These are phyloP conservation scores for Leucoraja erinaceus DNA, from an alignment of 2,113 vertebrate species.

Conservation along the genomic window DNA sequence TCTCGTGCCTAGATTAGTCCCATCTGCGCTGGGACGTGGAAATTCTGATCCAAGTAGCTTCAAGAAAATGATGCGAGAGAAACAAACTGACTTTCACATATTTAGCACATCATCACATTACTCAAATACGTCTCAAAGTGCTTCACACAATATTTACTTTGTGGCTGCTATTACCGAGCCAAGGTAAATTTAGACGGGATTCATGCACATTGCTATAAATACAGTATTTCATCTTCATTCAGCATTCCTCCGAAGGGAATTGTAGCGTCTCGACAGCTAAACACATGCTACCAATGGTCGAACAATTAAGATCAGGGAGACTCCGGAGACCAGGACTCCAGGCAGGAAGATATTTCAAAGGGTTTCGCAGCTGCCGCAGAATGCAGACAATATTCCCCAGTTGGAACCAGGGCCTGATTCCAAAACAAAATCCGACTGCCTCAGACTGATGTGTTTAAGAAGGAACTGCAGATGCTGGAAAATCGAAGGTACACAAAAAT, in stretches of 20 bases:
- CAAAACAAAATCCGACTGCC: background rate
- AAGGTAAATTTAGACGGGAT: background rate
- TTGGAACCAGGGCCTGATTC: background rate
- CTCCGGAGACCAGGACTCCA: no score
- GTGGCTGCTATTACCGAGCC: background rate
- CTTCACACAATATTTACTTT: slow-evolving; percentile 1
- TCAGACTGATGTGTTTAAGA: no score
- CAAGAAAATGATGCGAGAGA: background rate
- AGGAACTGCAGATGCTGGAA: no score
- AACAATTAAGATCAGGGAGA: no score
- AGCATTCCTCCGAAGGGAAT: background rate
- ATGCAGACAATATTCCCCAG: background rate
- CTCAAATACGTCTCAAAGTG: background rate
- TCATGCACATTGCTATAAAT: background rate
- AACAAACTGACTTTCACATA: background rate
- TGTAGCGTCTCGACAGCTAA: no score
- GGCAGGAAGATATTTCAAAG: no score
- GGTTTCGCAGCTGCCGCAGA: background rate
- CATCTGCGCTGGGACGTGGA: background rate
- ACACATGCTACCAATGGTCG: no score
- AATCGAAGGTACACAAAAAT: no score
- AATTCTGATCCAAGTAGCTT: background rate
- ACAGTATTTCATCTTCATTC: background rate
- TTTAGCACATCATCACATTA: slow-evolving; percentile 1
- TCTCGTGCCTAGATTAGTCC: no score